phyloP scores from a whole-genome alignment of 2,888 invertebrate genomes.

The Strigamia crassipes region DNA sequence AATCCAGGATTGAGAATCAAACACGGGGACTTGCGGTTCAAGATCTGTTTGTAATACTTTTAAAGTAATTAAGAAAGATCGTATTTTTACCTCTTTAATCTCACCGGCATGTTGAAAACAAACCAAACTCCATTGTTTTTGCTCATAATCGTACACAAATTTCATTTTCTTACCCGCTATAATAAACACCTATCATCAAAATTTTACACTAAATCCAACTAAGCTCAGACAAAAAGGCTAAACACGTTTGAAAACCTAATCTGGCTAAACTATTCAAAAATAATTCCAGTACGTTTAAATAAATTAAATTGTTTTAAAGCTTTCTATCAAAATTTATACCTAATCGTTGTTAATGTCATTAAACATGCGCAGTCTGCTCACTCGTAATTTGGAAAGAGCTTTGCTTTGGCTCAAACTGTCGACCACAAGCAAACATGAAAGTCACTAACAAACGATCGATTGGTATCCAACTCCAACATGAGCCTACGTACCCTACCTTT shows the following conservation, averaged over 20 bases:
- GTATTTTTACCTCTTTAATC: no score
- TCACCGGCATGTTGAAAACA: no score
- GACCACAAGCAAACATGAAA: conserved; percentile 34
- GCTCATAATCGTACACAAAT: no score
- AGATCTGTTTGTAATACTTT: no score
- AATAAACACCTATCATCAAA: no score
- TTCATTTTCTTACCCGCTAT: no score
- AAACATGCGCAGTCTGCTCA: conserved; percentile 14
- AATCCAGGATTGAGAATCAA: no score
- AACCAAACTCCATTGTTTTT: no score
- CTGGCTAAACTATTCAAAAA: neutral
- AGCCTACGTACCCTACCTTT: neutral
- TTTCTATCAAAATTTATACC: neutral
- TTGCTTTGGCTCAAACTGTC: conserved; percentile 1
- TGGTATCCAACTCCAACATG: neutral
- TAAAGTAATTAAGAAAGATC: no score
- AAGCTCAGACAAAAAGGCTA: neutral
- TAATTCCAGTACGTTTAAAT: neutral
- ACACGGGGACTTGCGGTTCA: no score
- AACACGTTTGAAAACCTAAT: neutral
- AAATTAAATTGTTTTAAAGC: neutral
- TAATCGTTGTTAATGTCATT: conserved; percentile 17
- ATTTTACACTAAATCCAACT: no score
- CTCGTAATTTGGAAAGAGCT: conserved; percentile 11
- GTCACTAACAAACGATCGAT: conserved; percentile 39